phyloP scores from a whole-genome alignment of 2,888 invertebrate species.

The Congeria kusceri region DNA sequence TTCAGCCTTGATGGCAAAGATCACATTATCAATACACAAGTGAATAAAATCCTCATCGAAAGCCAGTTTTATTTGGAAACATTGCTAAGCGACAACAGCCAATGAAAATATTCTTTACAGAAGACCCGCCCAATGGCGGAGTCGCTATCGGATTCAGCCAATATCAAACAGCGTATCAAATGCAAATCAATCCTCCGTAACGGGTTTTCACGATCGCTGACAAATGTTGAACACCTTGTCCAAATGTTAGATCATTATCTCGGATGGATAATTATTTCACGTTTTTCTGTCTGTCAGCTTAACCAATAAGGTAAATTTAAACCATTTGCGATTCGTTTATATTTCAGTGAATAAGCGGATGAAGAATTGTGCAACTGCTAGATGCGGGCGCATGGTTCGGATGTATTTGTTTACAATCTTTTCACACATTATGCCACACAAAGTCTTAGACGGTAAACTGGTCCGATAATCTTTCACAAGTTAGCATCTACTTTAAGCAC shows the following conservation, averaged over 20 bases:
- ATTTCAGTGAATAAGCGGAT: slow-evolving; percentile 52
- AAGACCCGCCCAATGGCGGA: slow-evolving; percentile 26
- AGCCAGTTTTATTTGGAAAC: no score
- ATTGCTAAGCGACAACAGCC: neutral
- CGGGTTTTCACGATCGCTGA: slow-evolving; percentile 37
- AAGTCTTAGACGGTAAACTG: no score
- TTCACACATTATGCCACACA: slow-evolving; percentile 38
- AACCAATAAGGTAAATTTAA: slow-evolving; percentile 51
- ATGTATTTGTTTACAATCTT: slow-evolving; percentile 49
- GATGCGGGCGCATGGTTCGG: slow-evolving; percentile 34
- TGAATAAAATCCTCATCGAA: no score
- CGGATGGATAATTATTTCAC: slow-evolving; percentile 62
- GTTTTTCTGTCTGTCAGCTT: slow-evolving; percentile 49
- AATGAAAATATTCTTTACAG: slow-evolving; percentile 34
- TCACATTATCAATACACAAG: no score
- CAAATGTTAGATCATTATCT: slow-evolving; percentile 59
- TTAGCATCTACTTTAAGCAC: no score
- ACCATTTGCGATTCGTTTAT: slow-evolving; percentile 55
- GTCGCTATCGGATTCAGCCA: slow-evolving; percentile 22
- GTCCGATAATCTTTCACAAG: no score
- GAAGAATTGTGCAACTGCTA: slow-evolving; percentile 36
- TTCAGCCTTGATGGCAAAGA: no score
- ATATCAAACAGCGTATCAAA: slow-evolving; percentile 13
- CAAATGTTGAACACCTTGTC: slow-evolving; percentile 51
- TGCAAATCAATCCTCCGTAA: slow-evolving; percentile 47